A percentile compares a stretch with the other conserved stretches of the same genome.
Conservation (phyloP, 2,797 vertebrate species). For the Sorex maritimensis region DNA sequence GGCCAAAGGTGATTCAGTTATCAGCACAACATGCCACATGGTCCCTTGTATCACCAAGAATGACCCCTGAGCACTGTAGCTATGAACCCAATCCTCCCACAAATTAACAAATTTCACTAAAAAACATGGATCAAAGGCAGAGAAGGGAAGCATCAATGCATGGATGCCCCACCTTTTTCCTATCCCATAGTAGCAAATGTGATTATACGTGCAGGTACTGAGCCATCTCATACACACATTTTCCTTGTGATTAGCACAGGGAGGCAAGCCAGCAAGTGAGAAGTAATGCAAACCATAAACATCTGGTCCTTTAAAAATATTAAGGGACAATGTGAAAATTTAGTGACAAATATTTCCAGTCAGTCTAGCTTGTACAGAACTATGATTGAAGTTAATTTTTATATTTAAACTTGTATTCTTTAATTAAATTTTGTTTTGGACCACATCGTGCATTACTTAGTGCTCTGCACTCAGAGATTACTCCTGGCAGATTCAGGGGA, state of each 20-base stretch:
- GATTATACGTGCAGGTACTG: conserved; percentile 41
- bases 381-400: conserved; percentile 71
- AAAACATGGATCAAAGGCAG: conserved; percentile 40
- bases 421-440: no score
- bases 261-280: conserved; percentile 58
- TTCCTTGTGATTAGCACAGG: conserved; percentile 71
- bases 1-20: no score
- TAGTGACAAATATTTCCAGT: conserved; percentile 32
- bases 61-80: no score
- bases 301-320: conserved; percentile 73
- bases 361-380: conserved; percentile 32
- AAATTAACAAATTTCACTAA: no score
- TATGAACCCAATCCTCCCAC: no score
- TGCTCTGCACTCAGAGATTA: no score
- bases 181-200: conserved; percentile 35
- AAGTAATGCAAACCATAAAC: conserved; percentile 80
- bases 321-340: conserved; percentile 68
- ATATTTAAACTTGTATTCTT: no score
- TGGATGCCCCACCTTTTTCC: conserved; percentile 71
- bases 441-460: no score
- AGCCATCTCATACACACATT: conserved; percentile 37
- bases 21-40: no score
- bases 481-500: no score
- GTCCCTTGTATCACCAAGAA: no score
- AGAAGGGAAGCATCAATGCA: conserved; percentile 41